Evolutionary conservation across 2,797 vertebrate species (phyloP).

Genomic region (Platyrinchus mystaceus): DNA sequence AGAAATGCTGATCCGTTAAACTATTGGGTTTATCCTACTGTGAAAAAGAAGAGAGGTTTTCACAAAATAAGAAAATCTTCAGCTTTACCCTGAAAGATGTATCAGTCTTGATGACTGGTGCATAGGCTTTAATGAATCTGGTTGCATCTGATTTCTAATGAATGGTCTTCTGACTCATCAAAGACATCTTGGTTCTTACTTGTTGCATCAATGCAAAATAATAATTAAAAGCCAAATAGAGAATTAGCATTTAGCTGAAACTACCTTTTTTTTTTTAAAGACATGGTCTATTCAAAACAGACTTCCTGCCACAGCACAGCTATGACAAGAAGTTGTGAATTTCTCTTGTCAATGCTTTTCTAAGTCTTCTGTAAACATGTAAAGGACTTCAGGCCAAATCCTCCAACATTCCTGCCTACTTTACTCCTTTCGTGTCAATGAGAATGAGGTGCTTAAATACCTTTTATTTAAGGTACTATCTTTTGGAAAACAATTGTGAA

Average conservation of each 20-base stretch:
- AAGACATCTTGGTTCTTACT: not conserved
- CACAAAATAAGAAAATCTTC: not conserved
- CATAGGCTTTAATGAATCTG: not conserved
- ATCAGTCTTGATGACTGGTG: not conserved
- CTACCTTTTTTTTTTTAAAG: not conserved
- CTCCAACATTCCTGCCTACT: not conserved
- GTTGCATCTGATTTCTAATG: not conserved
- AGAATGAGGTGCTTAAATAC: not conserved
- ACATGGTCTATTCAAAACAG: not conserved
- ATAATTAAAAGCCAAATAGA: slow-evolving; percentile 2
- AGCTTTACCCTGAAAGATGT: not conserved
- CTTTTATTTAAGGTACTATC: not conserved
- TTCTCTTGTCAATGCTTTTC: not conserved
- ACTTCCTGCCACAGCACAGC: not conserved
- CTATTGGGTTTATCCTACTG: not conserved
- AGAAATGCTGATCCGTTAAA: slow-evolving; percentile 21
- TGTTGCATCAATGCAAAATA: not conserved
- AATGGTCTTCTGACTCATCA: slow-evolving; percentile 8
- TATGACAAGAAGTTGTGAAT: not conserved
- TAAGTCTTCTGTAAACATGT: not conserved
- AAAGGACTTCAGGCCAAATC: not conserved
- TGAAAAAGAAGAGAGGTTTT: not conserved
- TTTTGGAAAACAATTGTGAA: not conserved
- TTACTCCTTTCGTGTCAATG: not conserved
- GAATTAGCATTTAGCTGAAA: not conserved